A percentile compares a stretch with the other conserved stretches of the same genome.
Evolutionary conservation across 2,797 vertebrate species (phyloP).

Genomic region (Threskiornis aethiopicus): DNA sequence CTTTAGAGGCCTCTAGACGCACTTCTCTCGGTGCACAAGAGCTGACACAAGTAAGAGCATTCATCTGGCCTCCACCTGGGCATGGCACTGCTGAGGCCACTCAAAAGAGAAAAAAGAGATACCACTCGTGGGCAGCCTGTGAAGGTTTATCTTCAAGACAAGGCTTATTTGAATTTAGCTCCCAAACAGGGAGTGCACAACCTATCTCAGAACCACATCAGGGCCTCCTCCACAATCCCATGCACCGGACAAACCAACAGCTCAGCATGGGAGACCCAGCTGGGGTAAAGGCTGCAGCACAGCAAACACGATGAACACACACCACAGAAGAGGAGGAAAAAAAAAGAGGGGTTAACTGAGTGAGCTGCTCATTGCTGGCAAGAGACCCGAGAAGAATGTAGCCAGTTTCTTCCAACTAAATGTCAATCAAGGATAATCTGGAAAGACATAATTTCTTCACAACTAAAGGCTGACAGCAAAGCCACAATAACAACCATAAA

Average conservation of each 20-base stretch:
- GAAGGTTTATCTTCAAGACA: accelerated
- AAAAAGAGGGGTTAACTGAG: not conserved
- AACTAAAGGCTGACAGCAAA: not conserved
- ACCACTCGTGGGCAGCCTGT: not conserved
- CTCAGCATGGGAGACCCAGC: accelerated
- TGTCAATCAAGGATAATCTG: not conserved
- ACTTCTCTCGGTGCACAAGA: not conserved
- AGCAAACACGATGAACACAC: not conserved
- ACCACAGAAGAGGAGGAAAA: not conserved
- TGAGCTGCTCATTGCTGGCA: not conserved
- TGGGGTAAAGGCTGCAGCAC: not conserved
- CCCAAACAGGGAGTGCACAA: not conserved
- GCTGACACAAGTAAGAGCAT: not conserved
- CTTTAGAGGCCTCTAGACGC: not conserved
- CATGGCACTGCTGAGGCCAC: accelerated
- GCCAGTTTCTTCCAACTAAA: not conserved
- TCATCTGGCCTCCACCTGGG: not conserved
- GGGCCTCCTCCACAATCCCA: not conserved
- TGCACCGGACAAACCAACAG: not conserved
- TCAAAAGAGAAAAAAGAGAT: not conserved
- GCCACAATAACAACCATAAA: not conserved
- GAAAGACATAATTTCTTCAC: not conserved
- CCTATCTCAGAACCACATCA: not conserved
- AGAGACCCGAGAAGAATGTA: accelerated
- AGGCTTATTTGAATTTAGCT: not conserved